phyloP scores from a whole-genome alignment of 2,113 vertebrate genomes.

The Nycticebus coucang region DNA sequence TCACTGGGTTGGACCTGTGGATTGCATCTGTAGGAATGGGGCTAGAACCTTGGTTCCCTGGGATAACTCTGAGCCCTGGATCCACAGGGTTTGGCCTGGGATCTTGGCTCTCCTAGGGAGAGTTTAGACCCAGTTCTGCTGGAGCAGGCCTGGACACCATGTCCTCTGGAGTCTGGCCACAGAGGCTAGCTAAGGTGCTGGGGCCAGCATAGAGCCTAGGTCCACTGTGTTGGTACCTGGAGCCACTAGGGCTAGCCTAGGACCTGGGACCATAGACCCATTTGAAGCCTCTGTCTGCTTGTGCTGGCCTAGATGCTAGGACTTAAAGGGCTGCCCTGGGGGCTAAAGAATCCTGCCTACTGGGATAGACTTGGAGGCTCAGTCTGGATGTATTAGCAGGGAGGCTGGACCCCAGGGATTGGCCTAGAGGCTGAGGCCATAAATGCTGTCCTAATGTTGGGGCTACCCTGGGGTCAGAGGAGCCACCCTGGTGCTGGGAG shows the following conservation, averaged over 20 bases:
- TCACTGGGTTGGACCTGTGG: background rate
- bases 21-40: too few species aligned
- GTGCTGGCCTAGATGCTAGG: background rate
- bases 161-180: background rate
- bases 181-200: background rate
- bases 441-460: background rate
- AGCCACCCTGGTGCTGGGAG: background rate
- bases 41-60: background rate
- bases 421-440: background rate
- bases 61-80: background rate
- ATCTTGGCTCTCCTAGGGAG: background rate
- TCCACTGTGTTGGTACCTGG: background rate
- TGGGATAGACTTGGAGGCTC: background rate
- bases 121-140: background rate
- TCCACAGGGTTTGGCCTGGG: background rate
- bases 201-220: background rate
- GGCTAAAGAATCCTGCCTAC: background rate
- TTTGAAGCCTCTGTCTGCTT: background rate
- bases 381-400: background rate
- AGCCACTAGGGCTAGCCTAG: background rate
- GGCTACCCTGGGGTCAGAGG: background rate
- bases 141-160: background rate
- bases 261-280: background rate
- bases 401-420: background rate
- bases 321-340: too few species aligned